Evolutionary conservation across 1,140 invertebrate species (phyloP).

Genomic region (Periplaneta americana): DNA sequence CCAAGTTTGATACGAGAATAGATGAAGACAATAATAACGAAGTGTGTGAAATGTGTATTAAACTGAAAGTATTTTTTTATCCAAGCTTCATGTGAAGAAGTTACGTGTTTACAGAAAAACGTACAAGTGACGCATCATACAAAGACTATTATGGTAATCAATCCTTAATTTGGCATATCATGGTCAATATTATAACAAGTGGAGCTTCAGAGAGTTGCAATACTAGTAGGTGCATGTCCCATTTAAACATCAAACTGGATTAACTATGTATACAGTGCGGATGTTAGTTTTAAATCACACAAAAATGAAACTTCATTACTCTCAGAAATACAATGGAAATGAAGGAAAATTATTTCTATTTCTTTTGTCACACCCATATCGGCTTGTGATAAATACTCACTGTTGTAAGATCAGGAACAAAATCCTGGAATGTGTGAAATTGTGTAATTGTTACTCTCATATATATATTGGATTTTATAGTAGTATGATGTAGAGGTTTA

Average conservation of each 20-base stretch:
- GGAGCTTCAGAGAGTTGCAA: background rate
- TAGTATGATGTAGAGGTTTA: background rate
- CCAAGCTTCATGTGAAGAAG: too few species aligned
- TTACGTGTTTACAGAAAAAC: too few species aligned
- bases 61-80: too few species aligned
- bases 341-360: background rate
- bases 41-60: too few species aligned
- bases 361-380: conserved; percentile 6
- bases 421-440: conserved; percentile 40
- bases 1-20: too few species aligned
- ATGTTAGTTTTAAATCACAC: background rate
- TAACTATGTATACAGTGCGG: background rate
- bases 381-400: conserved; percentile 45
- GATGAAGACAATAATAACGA: too few species aligned
- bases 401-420: conserved; percentile 45
- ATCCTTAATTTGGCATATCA: too few species aligned
- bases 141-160: too few species aligned
- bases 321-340: background rate
- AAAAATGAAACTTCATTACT: background rate
- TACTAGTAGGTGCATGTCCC: background rate
- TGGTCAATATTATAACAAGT: too few species aligned
- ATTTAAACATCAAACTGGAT: background rate
- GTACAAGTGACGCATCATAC: too few species aligned
- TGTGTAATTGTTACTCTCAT: background rate
- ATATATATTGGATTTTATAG: background rate